Conservation (phyloP, 2,888 invertebrate genomes). For the Callosobruchus maculatus region DNA sequence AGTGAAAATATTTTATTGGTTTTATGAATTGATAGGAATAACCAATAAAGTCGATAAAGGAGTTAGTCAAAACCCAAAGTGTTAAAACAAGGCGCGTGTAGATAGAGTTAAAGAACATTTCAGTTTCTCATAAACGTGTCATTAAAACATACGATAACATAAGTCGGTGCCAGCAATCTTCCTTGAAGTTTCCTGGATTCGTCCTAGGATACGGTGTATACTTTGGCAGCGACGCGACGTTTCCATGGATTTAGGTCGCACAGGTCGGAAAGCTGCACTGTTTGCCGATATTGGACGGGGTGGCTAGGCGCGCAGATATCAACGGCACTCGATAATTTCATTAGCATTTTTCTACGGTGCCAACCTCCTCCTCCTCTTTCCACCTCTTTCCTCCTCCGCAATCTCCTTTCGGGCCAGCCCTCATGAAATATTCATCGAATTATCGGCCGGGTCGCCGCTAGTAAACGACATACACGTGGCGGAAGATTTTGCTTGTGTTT, state of each 20-base stretch:
- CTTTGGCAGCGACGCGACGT: no score
- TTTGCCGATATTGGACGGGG: neutral
- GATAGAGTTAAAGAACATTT: no score
- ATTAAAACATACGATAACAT: no score
- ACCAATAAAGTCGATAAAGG: no score
- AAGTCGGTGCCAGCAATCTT: no score
- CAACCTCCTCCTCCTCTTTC: neutral
- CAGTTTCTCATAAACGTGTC: no score
- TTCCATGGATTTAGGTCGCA: neutral
- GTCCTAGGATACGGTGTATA: no score
- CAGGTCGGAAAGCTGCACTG: neutral
- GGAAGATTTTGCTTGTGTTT: neutral
- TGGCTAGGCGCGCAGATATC: neutral
- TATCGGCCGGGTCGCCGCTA: neutral
- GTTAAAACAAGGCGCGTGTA: no score
- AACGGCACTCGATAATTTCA: neutral
- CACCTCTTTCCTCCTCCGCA: neutral
- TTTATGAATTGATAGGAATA: no score
- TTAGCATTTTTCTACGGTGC: neutral
- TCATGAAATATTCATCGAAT: neutral
- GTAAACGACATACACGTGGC: neutral
- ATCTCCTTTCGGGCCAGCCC: neutral
- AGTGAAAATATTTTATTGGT: no score
- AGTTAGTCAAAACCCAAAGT: no score
- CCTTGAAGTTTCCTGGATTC: no score